Base-by-base conservation (phyloP, 2,113 vertebrate genomes). In the Dasyprocta punctata region DNA sequence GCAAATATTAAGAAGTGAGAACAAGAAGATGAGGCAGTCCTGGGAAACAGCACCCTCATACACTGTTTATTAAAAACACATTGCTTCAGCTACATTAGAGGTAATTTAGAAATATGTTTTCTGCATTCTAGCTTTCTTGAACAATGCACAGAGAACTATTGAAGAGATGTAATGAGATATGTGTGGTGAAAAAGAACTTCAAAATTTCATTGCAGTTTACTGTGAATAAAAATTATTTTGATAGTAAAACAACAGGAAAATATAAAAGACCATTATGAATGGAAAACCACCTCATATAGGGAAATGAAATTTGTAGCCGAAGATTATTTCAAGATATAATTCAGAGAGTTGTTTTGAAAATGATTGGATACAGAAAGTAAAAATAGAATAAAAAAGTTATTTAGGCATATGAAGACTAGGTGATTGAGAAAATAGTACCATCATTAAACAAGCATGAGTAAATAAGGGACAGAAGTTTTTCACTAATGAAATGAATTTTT, bases 1-100 rank as follows among this genome's bases (percentile, higher is more conserved):
- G 54, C 67, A 93, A 94, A 73, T 92, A 84, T 80, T 78, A 87
- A 90, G 22, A 13, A 84, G 75, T 86, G n/a, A 71, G 71, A 92
- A 67, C 7, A 78, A 3, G 36, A 69, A n/a, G 6, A 17, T 73
- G 52, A 65, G 19, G 30, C 24, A 77, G 8, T 77, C 7, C 71
- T 19, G 44, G 22, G 22, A 83, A 95, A 77, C n/a, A 12, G 0
- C 3, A 92, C 30, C 14, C 9, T 82, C 52, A n/a, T 56, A 61
- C 22, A 41, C 58, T 56, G 5, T 13, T 84, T 38, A 49, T 49
- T 78, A 87, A 58, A 7, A 78, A 47, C 41, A 73, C 33, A 30
- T 63, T 92, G 52, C 24, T 92, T 93, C 67, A 60, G 28, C 17
- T 85, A 65, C 49, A 54, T 92, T 73, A 33, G 9, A 94, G 63